Conservation (phyloP, 2,797 vertebrate genomes). For the Myripristis murdjan region DNA sequence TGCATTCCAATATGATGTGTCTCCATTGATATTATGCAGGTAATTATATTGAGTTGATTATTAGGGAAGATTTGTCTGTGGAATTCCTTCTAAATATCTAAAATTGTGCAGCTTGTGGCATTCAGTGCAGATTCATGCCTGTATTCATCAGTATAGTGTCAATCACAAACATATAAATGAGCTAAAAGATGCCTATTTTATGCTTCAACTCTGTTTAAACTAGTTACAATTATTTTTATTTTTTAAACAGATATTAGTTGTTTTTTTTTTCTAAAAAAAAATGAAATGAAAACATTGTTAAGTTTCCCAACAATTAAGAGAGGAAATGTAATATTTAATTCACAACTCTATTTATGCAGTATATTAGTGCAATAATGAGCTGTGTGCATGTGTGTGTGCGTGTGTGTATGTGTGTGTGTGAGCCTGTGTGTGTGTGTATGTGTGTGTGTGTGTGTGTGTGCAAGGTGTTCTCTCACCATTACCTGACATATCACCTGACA, state of each 20-base stretch:
- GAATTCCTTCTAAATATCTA: constrained; percentile 69
- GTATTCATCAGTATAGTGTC: constrained; percentile 27
- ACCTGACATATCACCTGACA: constrained; percentile 61
- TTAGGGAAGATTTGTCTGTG: constrained; percentile 69
- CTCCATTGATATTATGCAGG: constrained; percentile 85
- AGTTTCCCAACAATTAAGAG: neutral
- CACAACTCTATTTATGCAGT: constrained; percentile 12
- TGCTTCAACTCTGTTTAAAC: neutral
- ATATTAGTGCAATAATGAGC: constrained; percentile 13
- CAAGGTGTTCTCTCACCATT: constrained; percentile 27
- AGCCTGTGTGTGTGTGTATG: constrained; percentile 19
- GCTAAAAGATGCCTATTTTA: neutral
- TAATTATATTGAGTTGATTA: constrained; percentile 84
- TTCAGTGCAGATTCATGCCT: constrained; percentile 38
- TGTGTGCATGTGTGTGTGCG: constrained; percentile 1
- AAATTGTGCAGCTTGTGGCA: constrained; percentile 49
- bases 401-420: constrained; percentile 24
- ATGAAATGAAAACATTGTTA: neutral
- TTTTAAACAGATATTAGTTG: neutral
- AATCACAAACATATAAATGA: constrained; percentile 10
- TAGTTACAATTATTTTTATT: neutral
- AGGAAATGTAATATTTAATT: constrained; percentile 5
- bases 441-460: constrained; percentile 26
- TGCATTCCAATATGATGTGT: constrained; percentile 85
- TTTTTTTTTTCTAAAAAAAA: neutral